These are phyloP conservation scores for Pelagia noctiluca DNA, from an alignment of 30 jellyfish, hydroid and myxozoan genomes.

Conservation along the genomic window DNA sequence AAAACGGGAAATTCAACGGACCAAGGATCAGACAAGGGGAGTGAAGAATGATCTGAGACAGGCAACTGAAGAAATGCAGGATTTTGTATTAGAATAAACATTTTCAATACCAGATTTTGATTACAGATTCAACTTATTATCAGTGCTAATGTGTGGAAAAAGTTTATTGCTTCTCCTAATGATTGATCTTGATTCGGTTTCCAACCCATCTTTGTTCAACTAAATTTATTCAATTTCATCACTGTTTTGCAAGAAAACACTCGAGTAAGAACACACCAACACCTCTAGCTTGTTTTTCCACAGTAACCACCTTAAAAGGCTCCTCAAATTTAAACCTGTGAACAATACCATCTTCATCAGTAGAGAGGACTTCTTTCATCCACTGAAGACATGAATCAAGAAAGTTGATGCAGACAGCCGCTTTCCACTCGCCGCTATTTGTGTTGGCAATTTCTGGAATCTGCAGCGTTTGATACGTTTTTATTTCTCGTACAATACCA, in stretches of 20 bases:
- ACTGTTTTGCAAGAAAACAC: too few relatives aligned
- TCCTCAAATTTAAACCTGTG: conserved; percentile 63
- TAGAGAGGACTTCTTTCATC: conserved; percentile 65
- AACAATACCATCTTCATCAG: conserved; percentile 67
- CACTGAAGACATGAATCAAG: conserved; percentile 73
- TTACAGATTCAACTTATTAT: too few relatives aligned
- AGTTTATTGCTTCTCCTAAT: too few relatives aligned
- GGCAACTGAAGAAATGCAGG: not conserved
- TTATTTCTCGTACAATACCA: conserved; percentile 77
- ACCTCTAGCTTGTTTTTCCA: conserved; percentile 45
- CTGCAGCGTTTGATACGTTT: conserved; percentile 57
- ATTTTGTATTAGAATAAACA: not conserved
- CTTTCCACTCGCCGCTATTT: conserved; percentile 70
- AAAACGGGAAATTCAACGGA: conserved; percentile 7
- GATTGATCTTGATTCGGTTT: too few relatives aligned
- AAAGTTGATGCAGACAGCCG: conserved; percentile 79
- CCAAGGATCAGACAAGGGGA: not conserved
- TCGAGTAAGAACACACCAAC: conserved; percentile 81
- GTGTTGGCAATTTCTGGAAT: conserved; percentile 72
- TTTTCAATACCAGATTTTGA: too few relatives aligned
- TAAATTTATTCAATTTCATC: too few relatives aligned
- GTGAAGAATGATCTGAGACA: conserved; percentile 6
- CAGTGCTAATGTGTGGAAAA: too few relatives aligned
- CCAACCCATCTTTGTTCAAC: too few relatives aligned
- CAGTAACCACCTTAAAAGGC: conserved; percentile 70